Percentiles rank a stretch among this genome's conserved stretches.
These are phyloP conservation scores for Panopea generosa DNA, from an alignment of 2,888 invertebrate species.

Conservation along the genomic window DNA sequence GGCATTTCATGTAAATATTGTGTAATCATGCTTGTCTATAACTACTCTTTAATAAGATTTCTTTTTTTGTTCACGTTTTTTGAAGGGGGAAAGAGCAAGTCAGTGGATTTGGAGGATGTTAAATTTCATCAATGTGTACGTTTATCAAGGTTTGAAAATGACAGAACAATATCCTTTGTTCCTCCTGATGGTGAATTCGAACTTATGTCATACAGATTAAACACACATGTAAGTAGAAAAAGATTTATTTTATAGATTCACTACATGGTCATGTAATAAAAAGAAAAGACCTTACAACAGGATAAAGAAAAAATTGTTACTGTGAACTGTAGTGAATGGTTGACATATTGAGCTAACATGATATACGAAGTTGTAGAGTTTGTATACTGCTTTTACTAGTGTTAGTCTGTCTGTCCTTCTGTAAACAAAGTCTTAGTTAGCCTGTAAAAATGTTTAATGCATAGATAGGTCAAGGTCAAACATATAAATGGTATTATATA, in stretches of 20 bases:
- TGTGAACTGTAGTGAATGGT: neutral
- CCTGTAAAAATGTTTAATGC: too few relatives aligned
- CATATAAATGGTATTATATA: too few relatives aligned
- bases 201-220: constrained; percentile 98
- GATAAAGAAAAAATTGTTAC: too few relatives aligned
- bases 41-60: neutral
- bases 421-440: too few relatives aligned
- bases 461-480: too few relatives aligned
- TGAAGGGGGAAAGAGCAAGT: constrained; percentile 96
- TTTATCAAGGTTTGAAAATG: constrained; percentile 98
- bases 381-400: too few relatives aligned
- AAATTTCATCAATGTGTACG: constrained; percentile 99
- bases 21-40: too few relatives aligned
- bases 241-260: neutral
- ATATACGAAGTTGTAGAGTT: too few relatives aligned
- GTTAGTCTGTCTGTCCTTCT: too few relatives aligned
- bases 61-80: constrained; percentile 6
- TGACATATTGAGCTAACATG: neutral
- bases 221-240: constrained; percentile 91
- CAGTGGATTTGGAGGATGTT: constrained; percentile 98
- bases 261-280: too few relatives aligned
- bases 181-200: constrained; percentile 99
- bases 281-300: too few relatives aligned
- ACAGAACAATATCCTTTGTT: constrained; percentile 98
- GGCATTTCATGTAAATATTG: too few relatives aligned